Conservation (phyloP, 2,888 invertebrate genomes). For the Erebia aethiops region DNA sequence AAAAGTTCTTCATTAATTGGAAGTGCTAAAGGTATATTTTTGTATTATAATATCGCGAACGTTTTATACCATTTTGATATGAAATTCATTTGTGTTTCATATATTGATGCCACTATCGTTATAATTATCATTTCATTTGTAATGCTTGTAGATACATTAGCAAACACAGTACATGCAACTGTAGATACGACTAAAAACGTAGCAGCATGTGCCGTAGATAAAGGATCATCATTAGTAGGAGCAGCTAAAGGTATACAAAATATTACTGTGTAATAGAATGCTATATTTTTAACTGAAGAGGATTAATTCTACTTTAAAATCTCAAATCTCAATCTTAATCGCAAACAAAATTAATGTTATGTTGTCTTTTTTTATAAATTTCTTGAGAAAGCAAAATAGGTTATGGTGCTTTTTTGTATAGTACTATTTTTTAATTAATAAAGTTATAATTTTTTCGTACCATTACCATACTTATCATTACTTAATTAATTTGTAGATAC, state of each 20-base stretch:
- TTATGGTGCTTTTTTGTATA: too few relatives aligned
- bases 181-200: slow-evolving; percentile 51
- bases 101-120: neutral
- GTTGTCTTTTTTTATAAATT: too few relatives aligned
- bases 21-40: slow-evolving; percentile 54
- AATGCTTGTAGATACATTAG: slow-evolving; percentile 52
- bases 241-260: slow-evolving; percentile 44
- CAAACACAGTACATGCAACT: slow-evolving; percentile 46
- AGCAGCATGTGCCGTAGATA: slow-evolving; percentile 50
- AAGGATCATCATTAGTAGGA: slow-evolving; percentile 53
- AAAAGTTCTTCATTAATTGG: slow-evolving; percentile 56
- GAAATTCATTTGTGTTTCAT: slow-evolving; percentile 3
- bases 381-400: too few relatives aligned
- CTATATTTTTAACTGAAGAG: too few relatives aligned
- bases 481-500: slow-evolving; percentile 55
- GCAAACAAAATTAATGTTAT: too few relatives aligned
- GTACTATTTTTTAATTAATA: neutral
- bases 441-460: too few relatives aligned
- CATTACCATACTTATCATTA: slow-evolving; percentile 14
- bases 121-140: slow-evolving; percentile 11
- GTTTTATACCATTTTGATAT: neutral
- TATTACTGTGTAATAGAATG: neutral
- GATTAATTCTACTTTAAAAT: too few relatives aligned
- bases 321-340: too few relatives aligned
- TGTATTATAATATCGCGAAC: neutral